Conservation (phyloP, 2,888 invertebrate species). For the Tenthredo amoena region DNA sequence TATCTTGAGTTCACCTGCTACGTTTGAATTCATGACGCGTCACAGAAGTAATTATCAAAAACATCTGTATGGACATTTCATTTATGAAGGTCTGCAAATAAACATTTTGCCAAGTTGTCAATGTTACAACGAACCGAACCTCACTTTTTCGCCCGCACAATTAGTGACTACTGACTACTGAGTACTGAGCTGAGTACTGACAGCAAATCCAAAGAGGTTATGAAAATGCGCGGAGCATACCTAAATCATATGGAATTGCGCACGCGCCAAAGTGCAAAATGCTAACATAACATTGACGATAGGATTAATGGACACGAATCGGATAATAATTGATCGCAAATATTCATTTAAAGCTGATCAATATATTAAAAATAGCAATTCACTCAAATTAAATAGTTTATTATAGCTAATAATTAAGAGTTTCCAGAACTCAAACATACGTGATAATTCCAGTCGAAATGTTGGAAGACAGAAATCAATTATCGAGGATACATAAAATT, state of each 20-base stretch:
- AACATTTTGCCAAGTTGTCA: not conserved
- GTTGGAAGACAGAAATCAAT: not conserved
- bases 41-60: not conserved
- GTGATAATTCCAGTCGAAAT: not conserved
- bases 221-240: not conserved
- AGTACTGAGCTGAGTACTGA: too few relatives aligned
- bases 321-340: not conserved
- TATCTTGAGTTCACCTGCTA: not conserved
- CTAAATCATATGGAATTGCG: not conserved
- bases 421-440: not conserved
- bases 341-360: not conserved
- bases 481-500: not conserved
- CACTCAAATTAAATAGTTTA: not conserved
- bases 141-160: not conserved
- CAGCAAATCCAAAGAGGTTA: not conserved
- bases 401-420: not conserved
- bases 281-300: too few relatives aligned
- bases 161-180: not conserved
- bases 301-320: too few relatives aligned
- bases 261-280: not conserved
- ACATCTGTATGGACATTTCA: not conserved
- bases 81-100: too few relatives aligned
- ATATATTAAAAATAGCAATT: not conserved
- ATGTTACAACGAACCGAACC: not conserved
- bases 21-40: not conserved